phyloP scores from a whole-genome alignment of 2,113 vertebrate genomes.

The Penelope pileata region DNA sequence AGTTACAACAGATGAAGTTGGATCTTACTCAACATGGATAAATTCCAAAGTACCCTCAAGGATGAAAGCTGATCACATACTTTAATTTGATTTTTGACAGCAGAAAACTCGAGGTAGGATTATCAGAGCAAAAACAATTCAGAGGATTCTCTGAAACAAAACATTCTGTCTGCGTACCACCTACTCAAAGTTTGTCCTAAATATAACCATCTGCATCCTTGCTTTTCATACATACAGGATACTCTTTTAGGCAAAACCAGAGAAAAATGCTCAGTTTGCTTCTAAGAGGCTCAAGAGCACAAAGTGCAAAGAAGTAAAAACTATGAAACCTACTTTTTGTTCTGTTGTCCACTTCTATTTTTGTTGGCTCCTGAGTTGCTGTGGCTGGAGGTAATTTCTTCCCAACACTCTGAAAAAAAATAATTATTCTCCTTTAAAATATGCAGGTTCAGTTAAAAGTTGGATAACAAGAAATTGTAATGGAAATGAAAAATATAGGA shows the following conservation, averaged over 20 bases:
- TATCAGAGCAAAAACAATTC: not conserved
- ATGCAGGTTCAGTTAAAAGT: not conserved
- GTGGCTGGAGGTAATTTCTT: constrained; percentile 83
- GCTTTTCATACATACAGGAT: not conserved
- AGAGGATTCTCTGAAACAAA: not conserved
- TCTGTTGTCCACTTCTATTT: constrained; percentile 90
- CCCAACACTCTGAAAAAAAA: constrained; percentile 77
- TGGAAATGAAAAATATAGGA: not conserved
- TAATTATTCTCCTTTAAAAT: constrained; percentile 53
- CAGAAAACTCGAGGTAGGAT: not conserved
- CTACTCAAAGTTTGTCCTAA: not conserved
- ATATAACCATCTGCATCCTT: not conserved
- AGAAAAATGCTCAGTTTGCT: not conserved
- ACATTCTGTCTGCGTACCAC: not conserved
- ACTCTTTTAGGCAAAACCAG: not conserved
- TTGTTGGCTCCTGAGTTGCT: constrained; percentile 83
- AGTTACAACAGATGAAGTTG: not conserved
- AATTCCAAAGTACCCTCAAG: not conserved
- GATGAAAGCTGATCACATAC: not conserved
- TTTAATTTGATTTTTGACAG: constrained; percentile 2
- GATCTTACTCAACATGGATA: not conserved
- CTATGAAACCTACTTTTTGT: constrained; percentile 85
- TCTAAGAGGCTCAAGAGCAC: not conserved
- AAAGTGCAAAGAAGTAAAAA: constrained; percentile 38
- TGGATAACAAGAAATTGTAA: constrained; percentile 4